A percentile compares a stretch with the other conserved stretches of the same genome.
phyloP scores from a whole-genome alignment of 2,797 vertebrate genomes.

The Onychomys torridus region DNA sequence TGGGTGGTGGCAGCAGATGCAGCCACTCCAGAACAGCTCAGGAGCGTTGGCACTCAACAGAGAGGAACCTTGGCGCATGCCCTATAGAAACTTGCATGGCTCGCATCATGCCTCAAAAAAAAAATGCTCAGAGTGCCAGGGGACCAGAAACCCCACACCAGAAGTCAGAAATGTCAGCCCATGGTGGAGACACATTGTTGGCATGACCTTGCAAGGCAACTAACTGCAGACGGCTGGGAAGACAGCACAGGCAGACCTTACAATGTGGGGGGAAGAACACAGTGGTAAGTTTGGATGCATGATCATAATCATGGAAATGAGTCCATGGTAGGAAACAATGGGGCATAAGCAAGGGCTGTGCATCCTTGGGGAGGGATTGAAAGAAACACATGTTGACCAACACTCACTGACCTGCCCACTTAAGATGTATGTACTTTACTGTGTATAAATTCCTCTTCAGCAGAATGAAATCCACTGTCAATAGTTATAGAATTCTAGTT shows the following conservation, averaged over 20 bases:
- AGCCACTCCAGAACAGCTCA: not conserved
- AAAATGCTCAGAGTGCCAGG: fast-evolving
- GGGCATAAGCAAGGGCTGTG: fast-evolving
- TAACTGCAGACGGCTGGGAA: too few species aligned
- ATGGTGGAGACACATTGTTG: fast-evolving
- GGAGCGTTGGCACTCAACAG: not conserved
- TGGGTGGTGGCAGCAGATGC: not conserved
- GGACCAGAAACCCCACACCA: not conserved
- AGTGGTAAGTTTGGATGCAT: fast-evolving
- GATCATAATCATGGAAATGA: not conserved
- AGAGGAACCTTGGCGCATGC: fast-evolving
- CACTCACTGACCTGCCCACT: not conserved
- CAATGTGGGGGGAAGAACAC: too few species aligned
- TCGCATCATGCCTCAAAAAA: fast-evolving
- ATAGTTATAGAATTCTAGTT: not conserved
- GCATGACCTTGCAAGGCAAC: not conserved
- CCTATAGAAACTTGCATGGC: fast-evolving
- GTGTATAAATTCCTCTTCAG: not conserved
- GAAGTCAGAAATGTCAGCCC: too few species aligned
- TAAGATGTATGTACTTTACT: not conserved
- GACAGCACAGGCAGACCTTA: not conserved
- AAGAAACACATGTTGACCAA: not conserved
- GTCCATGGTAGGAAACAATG: not conserved
- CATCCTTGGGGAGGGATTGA: fast-evolving
- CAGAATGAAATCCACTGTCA: not conserved